A percentile compares a stretch with the other conserved stretches of the same genome.
Conservation (phyloP, 2,113 vertebrate species). For the Nyctereutes procyonoides region DNA sequence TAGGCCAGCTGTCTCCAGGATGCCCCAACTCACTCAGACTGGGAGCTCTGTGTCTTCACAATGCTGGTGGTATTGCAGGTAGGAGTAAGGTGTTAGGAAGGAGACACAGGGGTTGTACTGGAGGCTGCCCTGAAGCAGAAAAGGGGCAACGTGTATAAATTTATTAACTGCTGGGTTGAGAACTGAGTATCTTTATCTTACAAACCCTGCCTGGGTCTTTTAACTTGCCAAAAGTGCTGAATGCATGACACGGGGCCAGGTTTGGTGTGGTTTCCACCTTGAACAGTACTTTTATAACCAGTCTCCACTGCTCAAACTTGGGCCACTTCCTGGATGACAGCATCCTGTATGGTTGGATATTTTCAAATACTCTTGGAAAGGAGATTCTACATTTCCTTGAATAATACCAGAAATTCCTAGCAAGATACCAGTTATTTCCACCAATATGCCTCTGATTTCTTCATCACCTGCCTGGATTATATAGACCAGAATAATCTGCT, state of each 20-base stretch:
- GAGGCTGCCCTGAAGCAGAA: not conserved
- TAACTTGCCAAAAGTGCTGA: not conserved
- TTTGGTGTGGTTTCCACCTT: not conserved
- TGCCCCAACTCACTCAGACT: not conserved
- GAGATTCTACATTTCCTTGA: not conserved
- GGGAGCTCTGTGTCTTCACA: not conserved
- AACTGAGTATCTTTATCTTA: not conserved
- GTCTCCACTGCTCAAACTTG: not conserved
- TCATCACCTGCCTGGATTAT: not conserved
- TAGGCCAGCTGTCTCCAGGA: not conserved
- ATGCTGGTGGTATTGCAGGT: not conserved
- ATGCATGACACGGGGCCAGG: not conserved
- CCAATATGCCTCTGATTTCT: not conserved
- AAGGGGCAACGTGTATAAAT: not conserved
- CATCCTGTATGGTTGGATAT: not conserved
- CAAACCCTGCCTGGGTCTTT: not conserved
- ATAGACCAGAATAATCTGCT: not conserved
- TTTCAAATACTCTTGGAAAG: constrained; percentile 12
- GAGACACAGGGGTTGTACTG: not conserved
- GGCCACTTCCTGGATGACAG: not conserved
- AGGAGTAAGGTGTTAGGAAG: not conserved
- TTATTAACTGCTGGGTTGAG: not conserved
- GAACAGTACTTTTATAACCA: not conserved
- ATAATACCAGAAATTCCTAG: not conserved
- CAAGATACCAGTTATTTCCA: not conserved